These are phyloP conservation scores for Phalloptychus januarius DNA, from an alignment of 2,797 vertebrate genomes.

Conservation along the genomic window DNA sequence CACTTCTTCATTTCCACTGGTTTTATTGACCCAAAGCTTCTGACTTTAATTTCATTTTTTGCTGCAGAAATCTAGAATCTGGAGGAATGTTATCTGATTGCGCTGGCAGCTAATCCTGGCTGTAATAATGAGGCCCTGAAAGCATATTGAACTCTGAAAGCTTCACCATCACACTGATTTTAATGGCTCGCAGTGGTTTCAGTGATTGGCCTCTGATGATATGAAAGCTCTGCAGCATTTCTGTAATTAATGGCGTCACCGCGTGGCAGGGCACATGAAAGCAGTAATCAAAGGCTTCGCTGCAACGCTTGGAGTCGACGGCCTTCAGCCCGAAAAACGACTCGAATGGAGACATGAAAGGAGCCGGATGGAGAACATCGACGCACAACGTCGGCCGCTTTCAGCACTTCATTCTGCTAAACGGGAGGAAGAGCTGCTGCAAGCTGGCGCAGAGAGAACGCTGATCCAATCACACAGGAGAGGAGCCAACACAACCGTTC, in stretches of 20 bases:
- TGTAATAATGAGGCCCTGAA: neutral
- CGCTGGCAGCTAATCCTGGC: neutral
- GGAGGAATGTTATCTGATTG: neutral
- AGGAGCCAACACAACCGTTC: too few species aligned
- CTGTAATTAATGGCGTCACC: slow-evolving; percentile 49
- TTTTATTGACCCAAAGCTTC: neutral
- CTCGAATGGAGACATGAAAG: slow-evolving; percentile 13
- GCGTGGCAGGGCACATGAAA: slow-evolving; percentile 21
- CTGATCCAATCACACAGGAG: neutral
- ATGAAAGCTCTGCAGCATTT: slow-evolving; percentile 29
- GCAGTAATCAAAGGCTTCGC: slow-evolving; percentile 40
- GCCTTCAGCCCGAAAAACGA: slow-evolving; percentile 33
- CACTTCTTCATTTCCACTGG: neutral
- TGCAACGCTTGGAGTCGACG: slow-evolving; percentile 7
- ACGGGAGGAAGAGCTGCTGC: too few species aligned
- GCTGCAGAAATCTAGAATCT: neutral
- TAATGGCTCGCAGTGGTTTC: slow-evolving; percentile 21
- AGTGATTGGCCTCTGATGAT: slow-evolving; percentile 25
- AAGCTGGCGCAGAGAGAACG: neutral
- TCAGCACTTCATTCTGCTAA: neutral
- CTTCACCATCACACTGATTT: slow-evolving; percentile 13
- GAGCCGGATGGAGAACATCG: neutral
- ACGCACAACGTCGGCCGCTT: neutral
- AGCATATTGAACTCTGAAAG: slow-evolving; percentile 12
- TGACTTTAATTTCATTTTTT: neutral